Base-by-base conservation (phyloP, 1,140 invertebrate species). In the Cephus cinctus region DNA sequence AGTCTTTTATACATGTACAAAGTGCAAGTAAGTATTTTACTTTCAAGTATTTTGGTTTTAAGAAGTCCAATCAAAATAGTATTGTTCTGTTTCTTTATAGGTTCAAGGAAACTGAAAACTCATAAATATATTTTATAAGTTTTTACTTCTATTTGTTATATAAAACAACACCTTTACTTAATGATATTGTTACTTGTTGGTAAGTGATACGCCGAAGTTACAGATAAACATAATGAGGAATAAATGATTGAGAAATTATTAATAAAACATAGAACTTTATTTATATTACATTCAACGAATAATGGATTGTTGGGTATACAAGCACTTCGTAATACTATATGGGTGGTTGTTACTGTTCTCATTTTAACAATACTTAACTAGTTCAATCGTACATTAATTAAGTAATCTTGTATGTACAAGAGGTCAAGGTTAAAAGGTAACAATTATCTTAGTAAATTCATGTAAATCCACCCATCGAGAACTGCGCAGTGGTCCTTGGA, bases 1-100 rank as follows among this genome's bases (percentile, higher is more conserved):
- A 9, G 92, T 99, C 3, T 98, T 98, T 76, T 99, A 95, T 57
- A 95, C 92, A 3, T 99, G 96, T 79, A 84, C 88, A 15, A 88
- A 91, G 63, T 99, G 96, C 90, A 89, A 89, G 87, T 92, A 82
- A 61, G 84, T 82, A 57, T 9, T 32, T 27, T 14, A 51, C 23
- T 42, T 36, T n/a, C 25, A 9, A 25, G 27, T 4, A 34, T 43
- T 30, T 46, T 40, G 47, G 14, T 41, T 8, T 48, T 21, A 23
- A 46, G 16, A 40, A 40, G 9, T 14, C 11, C 21, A 31, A n/a
- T 16, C 20, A 19, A 8, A 15, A 32, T 9, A 20, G n/a, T 23
- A 44, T 49, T 55, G n/a, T 39, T 63, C 54, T 59, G 64, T 63
- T 65, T 50, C 55, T 59, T 83, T 83, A 54, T 77, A 87, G 85